Evolutionary conservation across 37 sponge, comb jelly and placozoan genomes (phyloP), one percentile per base, ranked within the genome.

Genomic region (Cliona cf. orientalis): DNA sequence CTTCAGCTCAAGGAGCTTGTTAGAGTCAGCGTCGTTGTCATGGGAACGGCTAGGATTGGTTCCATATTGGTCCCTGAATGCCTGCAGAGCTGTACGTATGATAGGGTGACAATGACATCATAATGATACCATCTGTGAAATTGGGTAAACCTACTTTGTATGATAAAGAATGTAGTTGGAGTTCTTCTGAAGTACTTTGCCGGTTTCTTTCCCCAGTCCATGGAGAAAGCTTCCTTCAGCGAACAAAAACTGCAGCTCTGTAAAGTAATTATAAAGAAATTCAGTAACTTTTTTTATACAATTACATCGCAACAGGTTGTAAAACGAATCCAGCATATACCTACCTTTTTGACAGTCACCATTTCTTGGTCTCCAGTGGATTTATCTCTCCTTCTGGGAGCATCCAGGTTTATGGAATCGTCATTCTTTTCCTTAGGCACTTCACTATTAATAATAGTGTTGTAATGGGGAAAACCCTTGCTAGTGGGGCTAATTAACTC

Each of bases 141-240:
- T 40, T 32, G 4, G 5, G n/a, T 25, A 58, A 0, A 67, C 81
- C 46, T 57, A 92, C 92, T 82, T 59, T 59, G 64, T 36, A 86
- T 83, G 46, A 87, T 67, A 43, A 92, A 84, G 57, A 56, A 87
- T 23, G 92, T 92, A 0, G 82, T 28, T 0, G 92, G 88, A 37
- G 58, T 83, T 35, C 84, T 78, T 40, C 61, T 71, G 58, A 92
- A 84, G 46, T 83, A 75, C 21, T 44, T 72, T 6, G 76, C 60
- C 58, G 88, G 68, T 56, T 83, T 78, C 34, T 71, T 72, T 41
- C 75, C 46, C 87, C 87, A 92, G 32, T 84, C 57, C 1, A 58
- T 31, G 35, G 73, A 32, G 49, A 83, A 56, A 23, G 88, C 74
- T 33, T 78, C 76, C 31, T 65, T 56, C 43, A 92, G 80, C 7